Evolutionary conservation across 2,113 vertebrate genomes (phyloP).

Genomic region (Nycticryphes semicollaris): DNA sequence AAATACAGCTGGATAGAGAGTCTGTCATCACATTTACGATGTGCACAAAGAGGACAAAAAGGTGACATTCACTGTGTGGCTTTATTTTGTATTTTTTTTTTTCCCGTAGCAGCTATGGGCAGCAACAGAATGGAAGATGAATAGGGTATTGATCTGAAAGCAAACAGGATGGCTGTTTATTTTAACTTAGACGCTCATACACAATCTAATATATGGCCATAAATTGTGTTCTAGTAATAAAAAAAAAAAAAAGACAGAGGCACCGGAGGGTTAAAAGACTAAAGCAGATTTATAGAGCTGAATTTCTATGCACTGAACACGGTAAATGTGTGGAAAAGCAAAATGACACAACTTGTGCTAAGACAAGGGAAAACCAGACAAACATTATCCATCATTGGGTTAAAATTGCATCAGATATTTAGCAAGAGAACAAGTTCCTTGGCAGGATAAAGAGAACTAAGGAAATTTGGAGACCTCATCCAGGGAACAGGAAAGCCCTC

Average conservation of each 20-base stretch:
- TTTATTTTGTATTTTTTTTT: not conserved
- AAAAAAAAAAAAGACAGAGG: not conserved
- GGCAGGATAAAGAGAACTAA: not conserved
- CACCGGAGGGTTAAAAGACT: not conserved
- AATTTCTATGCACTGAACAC: not conserved
- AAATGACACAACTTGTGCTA: not conserved
- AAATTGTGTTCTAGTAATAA: not conserved
- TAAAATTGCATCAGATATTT: not conserved
- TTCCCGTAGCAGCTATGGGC: not conserved
- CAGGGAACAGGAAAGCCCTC: not conserved
- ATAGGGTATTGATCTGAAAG: constrained; percentile 35
- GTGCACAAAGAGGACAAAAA: not conserved
- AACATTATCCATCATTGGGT: not conserved
- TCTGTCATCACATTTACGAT: not conserved
- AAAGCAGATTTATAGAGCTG: not conserved
- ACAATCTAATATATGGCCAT: not conserved
- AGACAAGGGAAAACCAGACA: not conserved
- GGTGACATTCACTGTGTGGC: not conserved
- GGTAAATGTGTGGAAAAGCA: not conserved
- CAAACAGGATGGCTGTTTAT: not conserved
- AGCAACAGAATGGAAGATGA: not conserved
- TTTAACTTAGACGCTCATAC: constrained; percentile 5
- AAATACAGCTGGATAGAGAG: not conserved
- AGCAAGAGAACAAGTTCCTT: not conserved
- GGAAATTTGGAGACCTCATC: not conserved